phyloP scores from a whole-genome alignment of 2,888 invertebrate species.

The Drosophila maculinotata region DNA sequence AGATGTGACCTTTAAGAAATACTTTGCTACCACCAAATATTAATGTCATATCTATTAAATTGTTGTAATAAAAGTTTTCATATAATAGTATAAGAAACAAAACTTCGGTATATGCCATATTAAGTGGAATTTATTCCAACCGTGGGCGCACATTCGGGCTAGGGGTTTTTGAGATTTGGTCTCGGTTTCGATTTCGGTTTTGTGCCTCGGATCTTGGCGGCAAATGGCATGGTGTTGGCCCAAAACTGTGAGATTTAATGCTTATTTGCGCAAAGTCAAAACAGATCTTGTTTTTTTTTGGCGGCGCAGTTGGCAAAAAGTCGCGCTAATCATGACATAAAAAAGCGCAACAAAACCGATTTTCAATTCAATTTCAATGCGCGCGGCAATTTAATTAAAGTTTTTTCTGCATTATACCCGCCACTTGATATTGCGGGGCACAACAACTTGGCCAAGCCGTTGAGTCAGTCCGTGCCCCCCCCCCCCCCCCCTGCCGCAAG shows the following conservation, averaged over 20 bases:
- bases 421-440: constrained; percentile 3
- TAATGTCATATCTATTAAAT: too few relatives aligned
- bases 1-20: too few relatives aligned
- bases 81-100: too few relatives aligned
- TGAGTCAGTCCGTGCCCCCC: neutral
- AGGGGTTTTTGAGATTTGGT: constrained; percentile 22
- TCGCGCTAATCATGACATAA: constrained; percentile 79
- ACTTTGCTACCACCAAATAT: too few relatives aligned
- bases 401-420: too few relatives aligned
- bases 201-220: constrained; percentile 15
- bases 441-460: constrained; percentile 2
- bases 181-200: constrained; percentile 29
- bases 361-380: constrained; percentile 79
- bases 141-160: constrained; percentile 12
- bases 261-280: constrained; percentile 81
- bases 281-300: constrained; percentile 64
- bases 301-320: constrained; percentile 29
- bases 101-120: too few relatives aligned
- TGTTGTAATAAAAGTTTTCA: too few relatives aligned
- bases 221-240: constrained; percentile 37
- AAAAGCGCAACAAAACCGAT: constrained; percentile 81
- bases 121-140: too few relatives aligned
- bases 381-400: constrained; percentile 76
- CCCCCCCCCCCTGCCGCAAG: neutral
- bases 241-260: constrained; percentile 78